Conservation (phyloP, 2,113 vertebrate genomes). For the Centropus bengalensis region DNA sequence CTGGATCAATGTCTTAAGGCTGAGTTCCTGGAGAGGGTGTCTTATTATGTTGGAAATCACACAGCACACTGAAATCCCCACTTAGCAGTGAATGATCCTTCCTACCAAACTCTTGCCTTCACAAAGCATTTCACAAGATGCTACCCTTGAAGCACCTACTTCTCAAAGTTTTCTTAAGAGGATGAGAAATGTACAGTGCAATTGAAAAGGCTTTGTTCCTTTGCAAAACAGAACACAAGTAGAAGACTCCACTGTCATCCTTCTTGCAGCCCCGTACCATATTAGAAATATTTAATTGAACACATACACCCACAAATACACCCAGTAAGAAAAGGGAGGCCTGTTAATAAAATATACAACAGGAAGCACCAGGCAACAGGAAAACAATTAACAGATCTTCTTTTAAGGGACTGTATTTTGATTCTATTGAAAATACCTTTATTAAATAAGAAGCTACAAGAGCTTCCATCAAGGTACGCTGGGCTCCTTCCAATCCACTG, state of each 20-base stretch:
- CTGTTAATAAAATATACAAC: neutral
- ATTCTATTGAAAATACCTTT: constrained; percentile 81
- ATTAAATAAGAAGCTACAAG: constrained; percentile 94
- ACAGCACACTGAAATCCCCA: neutral
- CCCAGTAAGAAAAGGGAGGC: neutral
- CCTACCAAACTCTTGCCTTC: neutral
- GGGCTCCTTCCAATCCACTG: constrained; percentile 92
- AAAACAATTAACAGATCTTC: neutral
- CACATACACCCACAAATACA: neutral
- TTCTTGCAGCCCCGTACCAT: neutral
- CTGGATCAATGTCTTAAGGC: neutral
- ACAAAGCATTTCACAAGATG: neutral
- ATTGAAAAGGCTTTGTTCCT: neutral
- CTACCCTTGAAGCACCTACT: neutral
- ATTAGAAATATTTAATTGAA: neutral
- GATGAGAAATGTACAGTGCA: neutral
- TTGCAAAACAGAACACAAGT: neutral
- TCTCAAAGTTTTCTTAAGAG: neutral
- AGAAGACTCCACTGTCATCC: neutral
- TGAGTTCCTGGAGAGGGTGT: neutral
- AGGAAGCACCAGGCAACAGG: neutral
- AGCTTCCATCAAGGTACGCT: constrained; percentile 96
- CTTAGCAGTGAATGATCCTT: neutral
- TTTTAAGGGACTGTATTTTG: neutral
- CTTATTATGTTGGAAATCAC: neutral